phyloP scores from a whole-genome alignment of 2,797 vertebrate species.

The Lemur catta region DNA sequence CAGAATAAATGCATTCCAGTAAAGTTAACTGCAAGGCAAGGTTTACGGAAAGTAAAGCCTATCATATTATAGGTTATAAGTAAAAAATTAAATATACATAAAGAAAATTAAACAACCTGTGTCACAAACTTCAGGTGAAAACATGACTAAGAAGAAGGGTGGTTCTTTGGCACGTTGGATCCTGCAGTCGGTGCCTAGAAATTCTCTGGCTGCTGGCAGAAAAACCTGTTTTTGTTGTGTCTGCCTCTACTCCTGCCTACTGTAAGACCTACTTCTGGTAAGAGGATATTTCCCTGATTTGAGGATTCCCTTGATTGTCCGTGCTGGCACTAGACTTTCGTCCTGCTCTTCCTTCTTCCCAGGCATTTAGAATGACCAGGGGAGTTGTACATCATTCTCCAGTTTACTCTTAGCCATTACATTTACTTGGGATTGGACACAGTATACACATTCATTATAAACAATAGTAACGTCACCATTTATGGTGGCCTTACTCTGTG shows the following conservation, averaged over 20 bases:
- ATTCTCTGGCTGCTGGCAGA: neutral
- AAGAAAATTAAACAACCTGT: neutral
- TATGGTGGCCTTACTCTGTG: neutral
- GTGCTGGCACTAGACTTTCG: neutral
- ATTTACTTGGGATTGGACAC: neutral
- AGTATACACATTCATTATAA: neutral
- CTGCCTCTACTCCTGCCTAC: neutral
- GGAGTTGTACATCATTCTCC: neutral
- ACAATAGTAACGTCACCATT: neutral
- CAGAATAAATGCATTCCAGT: neutral
- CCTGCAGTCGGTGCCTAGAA: neutral
- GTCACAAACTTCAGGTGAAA: constrained; percentile 36
- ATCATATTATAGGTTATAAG: neutral
- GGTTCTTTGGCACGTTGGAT: neutral
- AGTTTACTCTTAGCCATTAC: neutral
- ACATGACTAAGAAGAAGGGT: neutral
- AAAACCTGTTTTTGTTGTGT: neutral
- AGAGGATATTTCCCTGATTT: neutral
- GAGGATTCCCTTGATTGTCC: neutral
- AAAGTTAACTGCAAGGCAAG: constrained; percentile 24
- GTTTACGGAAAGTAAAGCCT: constrained; percentile 12
- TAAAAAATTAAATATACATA: neutral
- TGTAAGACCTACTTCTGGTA: neutral
- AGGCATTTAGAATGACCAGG: neutral
- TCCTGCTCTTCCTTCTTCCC: neutral